Evolutionary conservation across 2,888 invertebrate genomes (phyloP), one percentile per base, ranked within the genome.

Genomic region (Syrista parreyssii): DNA sequence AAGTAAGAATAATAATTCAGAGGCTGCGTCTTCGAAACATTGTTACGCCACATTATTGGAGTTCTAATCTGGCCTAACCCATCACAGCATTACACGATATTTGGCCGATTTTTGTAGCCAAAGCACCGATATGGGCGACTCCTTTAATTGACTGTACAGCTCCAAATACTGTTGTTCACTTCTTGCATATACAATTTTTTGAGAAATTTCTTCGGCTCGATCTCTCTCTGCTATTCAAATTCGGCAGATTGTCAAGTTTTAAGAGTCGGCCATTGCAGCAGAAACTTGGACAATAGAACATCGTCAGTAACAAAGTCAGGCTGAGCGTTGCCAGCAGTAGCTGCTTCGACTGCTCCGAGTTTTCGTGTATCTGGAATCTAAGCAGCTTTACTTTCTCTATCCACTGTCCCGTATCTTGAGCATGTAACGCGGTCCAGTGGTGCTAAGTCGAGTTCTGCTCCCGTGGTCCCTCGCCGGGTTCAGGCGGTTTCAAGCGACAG

Each of bases 241-340:
- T 76, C 78, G 74, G 69, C 75, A 79, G 77, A 83, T 84, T 81
- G 81, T 79, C 80, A 81, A 82, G 80, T 84, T 80, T 81, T 80
- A 82, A 82, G 78, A 79, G 81, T 82, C 77, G 80, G 68, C 31
- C 71, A 74, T 71, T 34, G 68, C 68, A 33, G 35, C 68, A 68
- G 74, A 78, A 82, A 82, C 83, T 82, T 81, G 73, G 76, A 84
- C 82, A 81, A 84, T 82, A 78, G 79, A 84, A 81, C 80, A 74
- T 75, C 80, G 79, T 55, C 40, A 72, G 75, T 80, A 71, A 79
- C 78, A 78, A 81, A 79, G 79, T 74, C 74, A 68, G 34, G 35
- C 31, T 33, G n/a, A 35, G 78, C 78, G 75, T 75, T 71, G 75
- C 75, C 34, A 40, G 35, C 15, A 11, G 12, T 71, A 71, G 74